These are phyloP conservation scores for Dolomedes plantarius DNA, from an alignment of 2,888 invertebrate genomes.

Conservation along the genomic window DNA sequence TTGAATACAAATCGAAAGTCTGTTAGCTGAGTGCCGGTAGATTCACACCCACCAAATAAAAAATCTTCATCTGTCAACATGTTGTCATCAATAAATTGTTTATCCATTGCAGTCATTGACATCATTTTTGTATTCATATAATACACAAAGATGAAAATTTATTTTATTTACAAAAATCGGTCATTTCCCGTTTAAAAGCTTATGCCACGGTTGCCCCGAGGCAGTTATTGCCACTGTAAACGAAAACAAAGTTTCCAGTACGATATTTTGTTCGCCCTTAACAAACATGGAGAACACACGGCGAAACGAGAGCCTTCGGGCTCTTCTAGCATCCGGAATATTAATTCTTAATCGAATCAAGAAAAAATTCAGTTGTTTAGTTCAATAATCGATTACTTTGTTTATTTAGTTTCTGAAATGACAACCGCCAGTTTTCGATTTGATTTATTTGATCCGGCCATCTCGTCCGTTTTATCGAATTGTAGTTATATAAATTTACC, in stretches of 20 bases:
- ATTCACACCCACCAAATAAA: slow-evolving; percentile 34
- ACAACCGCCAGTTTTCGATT: slow-evolving; percentile 25
- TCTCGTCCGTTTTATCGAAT: slow-evolving; percentile 10
- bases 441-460: slow-evolving; percentile 38
- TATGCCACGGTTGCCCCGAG: slow-evolving; percentile 17
- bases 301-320: too few relatives aligned
- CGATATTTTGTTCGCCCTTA: too few relatives aligned
- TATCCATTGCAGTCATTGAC: slow-evolving; percentile 33
- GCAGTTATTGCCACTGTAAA: slow-evolving; percentile 3
- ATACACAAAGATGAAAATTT: background rate
- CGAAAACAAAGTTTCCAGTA: background rate
- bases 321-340: too few relatives aligned
- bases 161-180: background rate
- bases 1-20: too few relatives aligned
- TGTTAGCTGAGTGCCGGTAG: background rate
- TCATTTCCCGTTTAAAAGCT: background rate
- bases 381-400: too few relatives aligned
- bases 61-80: slow-evolving; percentile 70
- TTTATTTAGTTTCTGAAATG: background rate
- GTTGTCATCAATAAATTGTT: slow-evolving; percentile 62
- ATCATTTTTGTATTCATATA: slow-evolving; percentile 73
- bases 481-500: slow-evolving; percentile 56
- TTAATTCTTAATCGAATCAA: too few relatives aligned
- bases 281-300: too few relatives aligned
- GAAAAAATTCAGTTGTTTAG: too few relatives aligned